Evolutionary conservation across 2,797 vertebrate genomes (phyloP).

Genomic region (Nyctalus aviator): DNA sequence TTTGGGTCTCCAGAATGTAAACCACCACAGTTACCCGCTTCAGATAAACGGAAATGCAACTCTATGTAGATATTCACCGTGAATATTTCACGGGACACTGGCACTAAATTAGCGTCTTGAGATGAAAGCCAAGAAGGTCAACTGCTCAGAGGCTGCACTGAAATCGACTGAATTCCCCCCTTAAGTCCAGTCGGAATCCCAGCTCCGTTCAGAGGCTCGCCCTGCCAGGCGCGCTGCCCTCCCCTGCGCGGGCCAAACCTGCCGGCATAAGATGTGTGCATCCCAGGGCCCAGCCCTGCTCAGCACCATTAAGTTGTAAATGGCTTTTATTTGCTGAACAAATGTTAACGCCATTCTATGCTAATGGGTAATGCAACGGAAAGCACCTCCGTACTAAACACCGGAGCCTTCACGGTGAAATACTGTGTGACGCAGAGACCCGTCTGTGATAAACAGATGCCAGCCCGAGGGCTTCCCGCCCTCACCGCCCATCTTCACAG

Average conservation of each 20-base stretch:
- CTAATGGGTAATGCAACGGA: conserved; percentile 61
- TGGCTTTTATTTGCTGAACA: conserved; percentile 73
- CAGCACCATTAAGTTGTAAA: conserved; percentile 59
- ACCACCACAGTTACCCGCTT: neutral
- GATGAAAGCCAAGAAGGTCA: conserved; percentile 14
- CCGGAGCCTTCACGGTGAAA: conserved; percentile 63
- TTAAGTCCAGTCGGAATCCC: conserved; percentile 17
- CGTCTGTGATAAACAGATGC: conserved; percentile 64
- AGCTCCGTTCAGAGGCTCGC: neutral
- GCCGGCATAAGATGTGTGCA: neutral
- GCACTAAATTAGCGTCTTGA: conserved; percentile 37
- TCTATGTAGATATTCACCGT: neutral
- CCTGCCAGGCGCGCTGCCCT: neutral
- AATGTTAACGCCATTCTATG: conserved; percentile 68
- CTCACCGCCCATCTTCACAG: conserved; percentile 51
- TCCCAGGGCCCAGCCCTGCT: neutral
- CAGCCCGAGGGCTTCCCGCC: conserved; percentile 31
- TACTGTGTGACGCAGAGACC: conserved; percentile 1
- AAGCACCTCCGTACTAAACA: conserved; percentile 26
- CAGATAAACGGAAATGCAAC: neutral
- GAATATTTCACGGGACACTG: neutral
- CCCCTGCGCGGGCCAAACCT: neutral
- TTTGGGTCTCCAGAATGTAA: conserved; percentile 25
- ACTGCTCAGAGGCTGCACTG: neutral
- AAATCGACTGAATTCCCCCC: neutral